Percentiles rank a stretch among this genome's conserved stretches.
Conservation (phyloP, 2,797 vertebrate species). For the Microctenopoma steveboyesi region DNA sequence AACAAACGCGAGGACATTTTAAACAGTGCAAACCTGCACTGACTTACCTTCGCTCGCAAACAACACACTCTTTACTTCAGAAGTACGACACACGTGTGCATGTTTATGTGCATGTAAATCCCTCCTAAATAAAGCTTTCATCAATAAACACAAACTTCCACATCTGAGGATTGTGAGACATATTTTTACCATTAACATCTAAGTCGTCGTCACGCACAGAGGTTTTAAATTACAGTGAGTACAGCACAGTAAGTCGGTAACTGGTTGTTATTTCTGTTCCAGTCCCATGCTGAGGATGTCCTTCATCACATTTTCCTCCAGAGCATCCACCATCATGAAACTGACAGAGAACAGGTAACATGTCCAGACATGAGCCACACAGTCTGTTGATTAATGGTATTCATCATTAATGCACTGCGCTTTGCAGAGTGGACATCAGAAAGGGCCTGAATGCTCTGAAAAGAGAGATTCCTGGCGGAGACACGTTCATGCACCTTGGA, state of each 20-base stretch:
- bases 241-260: not conserved
- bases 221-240: not conserved
- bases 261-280: slow-evolving; percentile 37
- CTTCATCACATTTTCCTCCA: slow-evolving; percentile 91
- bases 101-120: slow-evolving; percentile 29
- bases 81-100: slow-evolving; percentile 1
- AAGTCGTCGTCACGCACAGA: slow-evolving; percentile 31
- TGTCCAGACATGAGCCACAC: not conserved
- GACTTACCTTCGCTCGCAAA: slow-evolving; percentile 33
- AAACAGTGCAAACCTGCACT: slow-evolving; percentile 21
- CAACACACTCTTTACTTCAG: slow-evolving; percentile 11
- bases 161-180: slow-evolving; percentile 34
- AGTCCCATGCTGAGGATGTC: slow-evolving; percentile 92
- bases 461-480: slow-evolving; percentile 86
- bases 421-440: slow-evolving; percentile 84
- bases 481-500: slow-evolving; percentile 90
- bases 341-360: slow-evolving; percentile 89
- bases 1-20: slow-evolving; percentile 9
- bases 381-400: not conserved
- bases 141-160: slow-evolving; percentile 30
- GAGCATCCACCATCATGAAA: slow-evolving; percentile 83
- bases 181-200: slow-evolving; percentile 12
- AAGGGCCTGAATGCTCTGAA: slow-evolving; percentile 84
- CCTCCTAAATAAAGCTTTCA: slow-evolving; percentile 16
- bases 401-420: not conserved